These are phyloP conservation scores for Watersipora subatra DNA, from an alignment of 1,140 invertebrate genomes.

Conservation along the genomic window DNA sequence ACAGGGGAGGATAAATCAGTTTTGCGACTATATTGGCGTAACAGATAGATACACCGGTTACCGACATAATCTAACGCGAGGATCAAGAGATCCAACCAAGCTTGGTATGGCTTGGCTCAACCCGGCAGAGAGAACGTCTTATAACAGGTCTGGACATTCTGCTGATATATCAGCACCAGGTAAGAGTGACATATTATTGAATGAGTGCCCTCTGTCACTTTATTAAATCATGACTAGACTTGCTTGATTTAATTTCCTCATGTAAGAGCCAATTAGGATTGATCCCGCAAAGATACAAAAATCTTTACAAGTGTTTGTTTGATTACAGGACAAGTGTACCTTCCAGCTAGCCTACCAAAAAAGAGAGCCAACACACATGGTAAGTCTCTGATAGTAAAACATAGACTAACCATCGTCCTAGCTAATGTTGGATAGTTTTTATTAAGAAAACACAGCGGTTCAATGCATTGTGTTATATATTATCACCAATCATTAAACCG, in stretches of 20 bases:
- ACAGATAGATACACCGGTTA: constrained; percentile 35
- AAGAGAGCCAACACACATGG: background rate
- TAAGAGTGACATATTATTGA: background rate
- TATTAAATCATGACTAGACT: too few species aligned
- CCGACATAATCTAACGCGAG: constrained; percentile 25
- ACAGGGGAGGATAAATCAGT: constrained; percentile 22
- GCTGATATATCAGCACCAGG: background rate
- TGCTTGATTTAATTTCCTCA: too few species aligned
- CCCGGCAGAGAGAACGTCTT: background rate
- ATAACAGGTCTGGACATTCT: background rate
- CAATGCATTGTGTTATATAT: too few species aligned
- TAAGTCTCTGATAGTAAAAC: background rate
- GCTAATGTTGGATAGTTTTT: too few species aligned
- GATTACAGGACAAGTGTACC: background rate
- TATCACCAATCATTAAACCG: too few species aligned
- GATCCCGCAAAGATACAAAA: too few species aligned
- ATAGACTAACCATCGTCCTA: too few species aligned
- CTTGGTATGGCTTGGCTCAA: constrained; percentile 21
- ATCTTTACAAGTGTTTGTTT: too few species aligned
- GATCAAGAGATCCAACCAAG: constrained; percentile 21
- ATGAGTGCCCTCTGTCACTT: too few species aligned
- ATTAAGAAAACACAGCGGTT: too few species aligned
- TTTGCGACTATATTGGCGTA: constrained; percentile 33
- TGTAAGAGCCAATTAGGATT: too few species aligned
- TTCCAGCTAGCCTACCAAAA: background rate